Percentiles rank a stretch among this genome's conserved stretches.
phyloP scores from a whole-genome alignment of 2,113 vertebrate genomes.

The Accipiter virgatus region DNA sequence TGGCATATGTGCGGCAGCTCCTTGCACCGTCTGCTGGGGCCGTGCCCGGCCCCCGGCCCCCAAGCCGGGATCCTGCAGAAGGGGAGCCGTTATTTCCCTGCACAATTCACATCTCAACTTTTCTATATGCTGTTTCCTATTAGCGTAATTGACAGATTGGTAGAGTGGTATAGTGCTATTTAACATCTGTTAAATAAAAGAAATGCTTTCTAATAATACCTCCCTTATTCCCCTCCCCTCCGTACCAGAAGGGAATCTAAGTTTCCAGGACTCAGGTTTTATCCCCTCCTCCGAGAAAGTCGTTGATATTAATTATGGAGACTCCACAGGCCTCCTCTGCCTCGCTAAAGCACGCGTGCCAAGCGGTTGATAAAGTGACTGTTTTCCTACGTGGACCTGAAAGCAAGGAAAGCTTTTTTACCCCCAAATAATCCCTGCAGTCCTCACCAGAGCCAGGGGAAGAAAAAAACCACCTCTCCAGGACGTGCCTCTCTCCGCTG shows the following conservation, averaged over 20 bases:
- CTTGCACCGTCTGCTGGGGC: neutral
- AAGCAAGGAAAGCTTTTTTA: neutral
- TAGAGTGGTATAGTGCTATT: neutral
- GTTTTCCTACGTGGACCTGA: neutral
- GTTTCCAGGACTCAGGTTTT: neutral
- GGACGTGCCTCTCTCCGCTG: neutral
- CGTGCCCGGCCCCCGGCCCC: neutral
- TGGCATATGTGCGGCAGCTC: neutral
- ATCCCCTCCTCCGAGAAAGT: neutral
- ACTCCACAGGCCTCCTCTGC: neutral
- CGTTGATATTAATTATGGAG: neutral
- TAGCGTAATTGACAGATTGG: slow-evolving; percentile 9
- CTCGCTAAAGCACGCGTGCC: neutral
- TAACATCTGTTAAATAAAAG: slow-evolving; percentile 35
- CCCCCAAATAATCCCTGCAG: neutral
- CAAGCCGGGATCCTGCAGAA: neutral
- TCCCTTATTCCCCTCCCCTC: neutral
- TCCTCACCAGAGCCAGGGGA: neutral
- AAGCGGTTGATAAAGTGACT: neutral
- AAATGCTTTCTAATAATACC: slow-evolving; percentile 13
- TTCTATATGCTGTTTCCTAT: neutral
- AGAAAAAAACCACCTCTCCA: neutral
- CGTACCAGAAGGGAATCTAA: neutral
- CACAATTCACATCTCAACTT: neutral
- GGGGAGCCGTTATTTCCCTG: neutral